Base-by-base conservation (phyloP, 2,888 invertebrate genomes). In the Drosophila formosana region DNA sequence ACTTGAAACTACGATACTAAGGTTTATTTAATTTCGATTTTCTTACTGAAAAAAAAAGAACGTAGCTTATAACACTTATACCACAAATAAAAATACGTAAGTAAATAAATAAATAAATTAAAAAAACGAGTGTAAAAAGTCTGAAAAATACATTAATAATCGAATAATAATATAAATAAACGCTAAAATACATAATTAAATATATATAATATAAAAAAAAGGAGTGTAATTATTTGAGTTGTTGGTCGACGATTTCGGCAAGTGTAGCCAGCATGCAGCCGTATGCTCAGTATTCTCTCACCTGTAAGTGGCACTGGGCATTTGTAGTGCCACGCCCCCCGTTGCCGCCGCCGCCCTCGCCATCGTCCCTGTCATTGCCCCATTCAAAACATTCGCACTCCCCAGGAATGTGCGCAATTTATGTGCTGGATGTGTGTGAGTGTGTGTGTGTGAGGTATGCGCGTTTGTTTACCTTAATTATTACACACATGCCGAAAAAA, bases 381-480 rank as follows among this genome's bases (percentile, higher is more conserved):
- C 45, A 23, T 45, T 45, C 46, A 25, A 52, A 51, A 32, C 6
- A 34, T 45, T 43, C 49, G 28, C 60, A 49, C 53, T 41, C 47
- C 32, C 23, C 37, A 37, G 52, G 56, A 28, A 28, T 47, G 67
- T 39, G 66, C 32, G 26, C 45, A 56, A 51, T 56, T 56, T 46
- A 32, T 30, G 28, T 13, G 46, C 26, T 43, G 55, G 47, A 18
- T 18, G 18, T 18, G 18, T 18, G 18, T 18, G 1, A 1, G 18
- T 13, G 47, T n/a, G 23, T 30, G 30, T 43, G 49, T 58, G 49
- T 45, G 56, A n/a, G 49, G 28, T 49, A 32, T 37, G 34, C 43
- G 41, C 39, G 75, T 75, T 69, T 74, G 79, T 76, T 83, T 80
- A 61, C 84, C 71, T 72, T 73, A 76, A 81, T 84, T 74, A 84